Percentiles rank a stretch among this genome's conserved stretches.
phyloP scores from a whole-genome alignment of 1,140 invertebrate genomes.

The Tribolium madens region DNA sequence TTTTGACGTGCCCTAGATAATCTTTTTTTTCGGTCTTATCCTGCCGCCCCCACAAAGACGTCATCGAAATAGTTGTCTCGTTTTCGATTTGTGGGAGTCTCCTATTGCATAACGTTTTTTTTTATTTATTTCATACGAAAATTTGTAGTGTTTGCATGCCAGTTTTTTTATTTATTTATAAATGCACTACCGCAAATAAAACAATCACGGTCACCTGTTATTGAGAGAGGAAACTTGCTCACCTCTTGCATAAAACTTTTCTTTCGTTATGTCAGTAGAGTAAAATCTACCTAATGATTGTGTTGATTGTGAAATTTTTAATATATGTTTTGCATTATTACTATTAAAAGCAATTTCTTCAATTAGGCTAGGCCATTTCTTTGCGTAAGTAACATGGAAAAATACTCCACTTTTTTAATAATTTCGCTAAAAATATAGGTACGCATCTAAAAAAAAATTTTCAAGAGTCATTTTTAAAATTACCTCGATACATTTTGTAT shows the following conservation, averaged over 20 bases:
- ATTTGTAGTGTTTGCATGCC: too few relatives aligned
- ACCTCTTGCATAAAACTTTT: conserved; percentile 28
- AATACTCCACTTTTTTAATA: too few relatives aligned
- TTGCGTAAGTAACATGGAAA: too few relatives aligned
- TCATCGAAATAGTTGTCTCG: not conserved
- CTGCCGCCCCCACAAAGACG: not conserved
- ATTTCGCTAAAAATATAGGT: too few relatives aligned
- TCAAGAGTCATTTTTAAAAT: too few relatives aligned
- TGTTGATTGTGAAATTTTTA: not conserved
- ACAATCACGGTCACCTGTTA: conserved; percentile 22
- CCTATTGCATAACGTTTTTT: not conserved
- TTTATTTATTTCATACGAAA: not conserved
- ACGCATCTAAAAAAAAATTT: too few relatives aligned
- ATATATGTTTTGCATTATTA: too few relatives aligned
- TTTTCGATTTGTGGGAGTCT: not conserved
- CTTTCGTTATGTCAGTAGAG: conserved; percentile 12
- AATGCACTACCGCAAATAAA: conserved; percentile 7
- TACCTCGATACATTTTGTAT: too few relatives aligned
- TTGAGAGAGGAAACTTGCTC: conserved; percentile 17
- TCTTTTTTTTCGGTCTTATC: not conserved
- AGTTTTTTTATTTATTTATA: not conserved
- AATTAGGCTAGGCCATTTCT: too few relatives aligned
- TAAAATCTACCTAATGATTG: conserved; percentile 11
- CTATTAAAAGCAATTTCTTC: too few relatives aligned
- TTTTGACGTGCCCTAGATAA: too few relatives aligned